phyloP scores from a whole-genome alignment of 2,888 invertebrate genomes.

The Phanerotoma sp. region DNA sequence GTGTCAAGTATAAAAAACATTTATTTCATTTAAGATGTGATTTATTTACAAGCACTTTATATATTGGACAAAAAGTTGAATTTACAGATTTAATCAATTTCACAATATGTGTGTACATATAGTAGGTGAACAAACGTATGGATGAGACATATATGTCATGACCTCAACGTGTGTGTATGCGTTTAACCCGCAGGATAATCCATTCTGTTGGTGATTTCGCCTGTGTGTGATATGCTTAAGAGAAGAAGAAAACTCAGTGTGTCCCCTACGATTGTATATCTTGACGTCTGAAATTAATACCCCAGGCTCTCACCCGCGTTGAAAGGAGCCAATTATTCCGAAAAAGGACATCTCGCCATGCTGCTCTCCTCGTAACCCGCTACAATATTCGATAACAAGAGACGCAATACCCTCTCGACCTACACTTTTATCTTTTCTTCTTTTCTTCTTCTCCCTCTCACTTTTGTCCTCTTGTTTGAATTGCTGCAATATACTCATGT shows the following conservation, averaged over 20 bases:
- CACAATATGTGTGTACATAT: conserved; percentile 1
- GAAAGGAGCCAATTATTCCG: conserved; percentile 34
- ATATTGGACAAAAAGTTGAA: background rate
- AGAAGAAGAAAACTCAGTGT: background rate
- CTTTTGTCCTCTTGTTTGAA: background rate
- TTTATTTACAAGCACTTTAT: background rate
- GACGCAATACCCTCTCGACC: conserved; percentile 20
- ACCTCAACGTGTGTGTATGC: conserved; percentile 16
- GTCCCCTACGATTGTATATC: conserved; percentile 3
- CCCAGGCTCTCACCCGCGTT: conserved; percentile 21
- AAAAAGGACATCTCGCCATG: conserved; percentile 27
- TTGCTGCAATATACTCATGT: conserved; percentile 6
- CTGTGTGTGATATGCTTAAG: background rate
- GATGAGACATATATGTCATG: conserved; percentile 9
- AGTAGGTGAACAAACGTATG: conserved; percentile 3
- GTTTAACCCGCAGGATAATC: conserved; percentile 16
- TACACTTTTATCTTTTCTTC: conserved; percentile 17
- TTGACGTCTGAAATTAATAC: conserved; percentile 31
- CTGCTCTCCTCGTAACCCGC: conserved; percentile 10
- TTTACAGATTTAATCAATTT: conserved; percentile 16
- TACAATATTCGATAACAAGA: conserved; percentile 33
- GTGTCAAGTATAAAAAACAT: background rate
- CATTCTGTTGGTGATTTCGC: conserved; percentile 4
- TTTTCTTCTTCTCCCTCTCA: conserved; percentile 5
- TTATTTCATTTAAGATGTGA: background rate